Evolutionary conservation across 1,140 invertebrate genomes (phyloP).

Genomic region (Pararge aegeria): DNA sequence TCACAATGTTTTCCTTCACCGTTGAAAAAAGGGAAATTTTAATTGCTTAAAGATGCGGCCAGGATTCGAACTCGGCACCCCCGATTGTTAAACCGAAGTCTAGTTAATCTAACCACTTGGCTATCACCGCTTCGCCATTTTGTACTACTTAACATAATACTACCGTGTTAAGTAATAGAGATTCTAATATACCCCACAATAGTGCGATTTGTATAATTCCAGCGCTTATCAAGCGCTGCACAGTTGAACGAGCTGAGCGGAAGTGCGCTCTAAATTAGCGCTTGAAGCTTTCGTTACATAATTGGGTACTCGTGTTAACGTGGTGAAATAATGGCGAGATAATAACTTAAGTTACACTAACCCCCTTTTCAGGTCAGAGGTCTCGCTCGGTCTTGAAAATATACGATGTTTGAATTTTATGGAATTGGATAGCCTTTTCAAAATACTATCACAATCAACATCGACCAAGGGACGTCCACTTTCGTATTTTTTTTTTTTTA

Average conservation of each 20-base stretch:
- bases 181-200: neutral
- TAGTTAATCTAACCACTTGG: constrained; percentile 1
- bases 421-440: neutral
- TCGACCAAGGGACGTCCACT: no score
- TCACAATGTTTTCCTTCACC: no score
- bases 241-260: constrained; percentile 12
- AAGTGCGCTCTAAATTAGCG: constrained; percentile 15
- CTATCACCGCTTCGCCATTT: neutral
- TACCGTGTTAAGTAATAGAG: constrained; percentile 1
- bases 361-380: neutral
- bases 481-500: no score
- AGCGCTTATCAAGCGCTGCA: constrained; percentile 12
- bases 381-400: neutral
- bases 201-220: constrained; percentile 10
- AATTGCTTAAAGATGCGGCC: no score
- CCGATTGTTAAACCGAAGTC: neutral
- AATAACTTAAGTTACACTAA: constrained; percentile 6
- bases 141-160: constrained; percentile 5
- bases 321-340: constrained; percentile 10
- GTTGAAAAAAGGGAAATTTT: no score
- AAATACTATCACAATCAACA: no score
- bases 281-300: constrained; percentile 15
- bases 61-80: no score
- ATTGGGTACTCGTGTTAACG: constrained; percentile 19
- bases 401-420: neutral